A percentile compares a stretch with the other conserved stretches of the same genome.
Evolutionary conservation across 2,113 vertebrate genomes (phyloP).

Genomic region (Smithornis capensis): DNA sequence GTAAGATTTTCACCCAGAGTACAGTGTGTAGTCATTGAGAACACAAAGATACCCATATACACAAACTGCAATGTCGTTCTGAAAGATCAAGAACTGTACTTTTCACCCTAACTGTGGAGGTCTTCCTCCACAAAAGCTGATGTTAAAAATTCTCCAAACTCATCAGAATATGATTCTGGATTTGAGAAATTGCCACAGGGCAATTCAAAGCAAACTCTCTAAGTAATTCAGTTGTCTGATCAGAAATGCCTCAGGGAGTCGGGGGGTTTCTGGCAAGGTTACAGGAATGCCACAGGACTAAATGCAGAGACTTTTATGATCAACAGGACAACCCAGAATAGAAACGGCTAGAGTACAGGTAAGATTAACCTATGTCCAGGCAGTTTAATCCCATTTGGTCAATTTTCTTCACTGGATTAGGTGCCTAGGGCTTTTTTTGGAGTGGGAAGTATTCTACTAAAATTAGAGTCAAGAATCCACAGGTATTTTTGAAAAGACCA

Average conservation of each 20-base stretch:
- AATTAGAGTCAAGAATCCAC: not conserved
- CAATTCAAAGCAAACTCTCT: not conserved
- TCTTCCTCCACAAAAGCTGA: not conserved
- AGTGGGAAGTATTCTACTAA: not conserved
- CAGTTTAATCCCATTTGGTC: not conserved
- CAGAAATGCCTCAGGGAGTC: not conserved
- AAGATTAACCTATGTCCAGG: not conserved
- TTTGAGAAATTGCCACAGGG: not conserved
- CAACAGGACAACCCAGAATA: not conserved
- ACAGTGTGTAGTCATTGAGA: not conserved
- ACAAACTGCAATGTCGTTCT: not conserved
- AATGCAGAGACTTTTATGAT: not conserved
- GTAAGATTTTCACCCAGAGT: not conserved
- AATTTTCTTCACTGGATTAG: not conserved
- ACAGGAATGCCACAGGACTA: not conserved
- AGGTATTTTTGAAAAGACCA: not conserved
- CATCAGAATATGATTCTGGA: not conserved
- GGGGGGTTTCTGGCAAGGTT: not conserved
- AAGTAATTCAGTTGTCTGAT: not conserved
- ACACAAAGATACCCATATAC: not conserved
- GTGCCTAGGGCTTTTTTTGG: not conserved
- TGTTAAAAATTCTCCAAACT: not conserved
- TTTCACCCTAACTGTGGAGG: not conserved
- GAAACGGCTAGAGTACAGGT: not conserved
- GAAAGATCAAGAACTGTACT: not conserved